Conservation (phyloP, 2,888 invertebrate species). For the Rambutsinella grinnellia region DNA sequence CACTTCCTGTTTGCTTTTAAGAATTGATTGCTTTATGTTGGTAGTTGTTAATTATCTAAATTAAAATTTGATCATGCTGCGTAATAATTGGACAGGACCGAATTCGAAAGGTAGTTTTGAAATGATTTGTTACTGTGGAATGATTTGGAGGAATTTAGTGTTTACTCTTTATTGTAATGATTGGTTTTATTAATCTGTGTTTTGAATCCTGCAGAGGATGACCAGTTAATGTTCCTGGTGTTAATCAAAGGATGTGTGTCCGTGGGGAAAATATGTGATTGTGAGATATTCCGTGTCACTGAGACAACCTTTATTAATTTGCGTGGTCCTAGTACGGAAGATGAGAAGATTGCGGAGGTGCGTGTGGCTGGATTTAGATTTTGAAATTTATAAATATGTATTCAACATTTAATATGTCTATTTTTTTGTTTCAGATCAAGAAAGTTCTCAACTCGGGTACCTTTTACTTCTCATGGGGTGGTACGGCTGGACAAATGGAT, state of each 20-base stretch:
- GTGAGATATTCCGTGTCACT: conserved; percentile 95
- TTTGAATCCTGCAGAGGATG: conserved; percentile 74
- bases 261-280: conserved; percentile 94
- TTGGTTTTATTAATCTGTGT: neutral
- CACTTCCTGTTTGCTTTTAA: neutral
- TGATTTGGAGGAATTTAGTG: neutral
- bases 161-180: neutral
- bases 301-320: conserved; percentile 92
- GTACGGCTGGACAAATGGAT: conserved; percentile 79
- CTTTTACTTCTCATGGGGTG: conserved; percentile 94
- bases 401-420: neutral
- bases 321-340: conserved; percentile 77
- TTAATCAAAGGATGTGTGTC: conserved; percentile 96
- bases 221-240: conserved; percentile 88
- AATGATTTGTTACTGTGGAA: neutral
- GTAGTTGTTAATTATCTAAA: neutral
- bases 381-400: neutral
- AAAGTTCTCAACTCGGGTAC: conserved; percentile 98
- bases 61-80: conserved; percentile 27
- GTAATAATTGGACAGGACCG: conserved; percentile 49
- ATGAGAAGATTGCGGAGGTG: conserved; percentile 76
- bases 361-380: neutral
- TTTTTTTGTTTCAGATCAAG: conserved; percentile 69
- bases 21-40: neutral
- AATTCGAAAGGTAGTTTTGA: conserved; percentile 60